Evolutionary conservation across 2,797 vertebrate genomes (phyloP).

Genomic region (Poecilia velifera): DNA sequence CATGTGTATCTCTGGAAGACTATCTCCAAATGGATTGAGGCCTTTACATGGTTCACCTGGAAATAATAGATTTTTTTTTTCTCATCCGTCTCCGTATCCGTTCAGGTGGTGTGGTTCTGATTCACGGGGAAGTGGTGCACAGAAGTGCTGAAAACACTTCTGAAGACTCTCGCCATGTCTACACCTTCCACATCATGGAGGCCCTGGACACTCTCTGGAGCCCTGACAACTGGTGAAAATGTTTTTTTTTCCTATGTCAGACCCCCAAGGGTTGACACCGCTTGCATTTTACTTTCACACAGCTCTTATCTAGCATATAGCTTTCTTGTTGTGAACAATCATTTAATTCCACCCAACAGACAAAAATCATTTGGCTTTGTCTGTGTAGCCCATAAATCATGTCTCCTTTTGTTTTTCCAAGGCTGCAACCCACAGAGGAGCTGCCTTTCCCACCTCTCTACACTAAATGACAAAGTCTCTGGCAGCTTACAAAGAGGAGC

Average conservation of each 20-base stretch:
- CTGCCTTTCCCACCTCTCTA: slow-evolving; percentile 89
- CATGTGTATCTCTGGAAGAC: background rate
- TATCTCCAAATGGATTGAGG: background rate
- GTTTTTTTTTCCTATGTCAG: background rate
- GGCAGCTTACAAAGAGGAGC: slow-evolving; percentile 1
- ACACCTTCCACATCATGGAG: slow-evolving; percentile 96
- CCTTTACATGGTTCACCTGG: background rate
- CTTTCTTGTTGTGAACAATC: background rate
- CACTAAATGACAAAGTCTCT: slow-evolving; percentile 49
- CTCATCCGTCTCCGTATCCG: background rate
- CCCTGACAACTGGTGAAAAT: slow-evolving; percentile 91
- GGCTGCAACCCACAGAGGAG: slow-evolving; percentile 92
- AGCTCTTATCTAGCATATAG: background rate
- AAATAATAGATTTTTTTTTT: background rate
- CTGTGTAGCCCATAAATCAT: background rate
- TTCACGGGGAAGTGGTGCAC: slow-evolving; percentile 94
- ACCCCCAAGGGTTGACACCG: background rate
- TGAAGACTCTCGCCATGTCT: slow-evolving; percentile 85
- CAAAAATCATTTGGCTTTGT: background rate
- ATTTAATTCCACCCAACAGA: background rate
- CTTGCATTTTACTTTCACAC: background rate
- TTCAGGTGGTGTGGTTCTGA: slow-evolving; percentile 88
- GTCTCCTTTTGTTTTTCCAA: slow-evolving; percentile 55
- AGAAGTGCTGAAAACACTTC: slow-evolving; percentile 90
- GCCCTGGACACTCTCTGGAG: slow-evolving; percentile 87